Conservation (phyloP, 2,888 invertebrate genomes). For the Calliopum simillimum region DNA sequence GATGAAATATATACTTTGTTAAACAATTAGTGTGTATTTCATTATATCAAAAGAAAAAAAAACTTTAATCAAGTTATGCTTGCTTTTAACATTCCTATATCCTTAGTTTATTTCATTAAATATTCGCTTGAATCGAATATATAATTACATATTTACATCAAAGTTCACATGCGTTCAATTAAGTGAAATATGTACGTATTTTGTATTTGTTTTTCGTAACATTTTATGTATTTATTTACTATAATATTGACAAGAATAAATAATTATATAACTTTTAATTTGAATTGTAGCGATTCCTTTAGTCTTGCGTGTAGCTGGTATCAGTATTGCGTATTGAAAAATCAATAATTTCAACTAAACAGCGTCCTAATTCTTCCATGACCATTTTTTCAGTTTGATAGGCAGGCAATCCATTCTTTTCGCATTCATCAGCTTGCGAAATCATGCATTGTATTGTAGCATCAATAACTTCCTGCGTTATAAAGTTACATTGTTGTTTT, state of each 20-base stretch:
- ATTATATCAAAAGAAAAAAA: too few relatives aligned
- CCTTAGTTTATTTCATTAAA: not conserved
- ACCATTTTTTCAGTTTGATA: conserved; percentile 76
- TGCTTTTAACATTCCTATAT: too few relatives aligned
- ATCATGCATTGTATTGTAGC: conserved; percentile 95
- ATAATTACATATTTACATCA: conserved; percentile 1
- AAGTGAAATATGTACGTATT: conserved; percentile 1
- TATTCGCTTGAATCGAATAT: not conserved
- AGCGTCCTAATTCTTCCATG: conserved; percentile 94
- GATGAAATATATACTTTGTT: too few relatives aligned
- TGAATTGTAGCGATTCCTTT: conserved; percentile 22
- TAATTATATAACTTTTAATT: not conserved
- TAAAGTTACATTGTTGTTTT: conserved; percentile 82
- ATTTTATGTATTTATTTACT: conserved; percentile 27
- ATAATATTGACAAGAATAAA: conserved; percentile 12
- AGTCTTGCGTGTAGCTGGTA: conserved; percentile 49
- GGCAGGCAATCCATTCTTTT: conserved; percentile 77
- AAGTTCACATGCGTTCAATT: too few relatives aligned
- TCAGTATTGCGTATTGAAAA: conserved; percentile 69
- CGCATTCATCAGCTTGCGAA: conserved; percentile 90
- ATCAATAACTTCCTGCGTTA: conserved; percentile 94
- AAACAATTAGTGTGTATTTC: too few relatives aligned
- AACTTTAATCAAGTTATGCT: too few relatives aligned
- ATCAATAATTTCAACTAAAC: conserved; percentile 92
- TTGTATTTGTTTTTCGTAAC: conserved; percentile 30